These are phyloP conservation scores for Gordius sp. DNA, from an alignment of 2,888 invertebrate genomes.

Conservation along the genomic window DNA sequence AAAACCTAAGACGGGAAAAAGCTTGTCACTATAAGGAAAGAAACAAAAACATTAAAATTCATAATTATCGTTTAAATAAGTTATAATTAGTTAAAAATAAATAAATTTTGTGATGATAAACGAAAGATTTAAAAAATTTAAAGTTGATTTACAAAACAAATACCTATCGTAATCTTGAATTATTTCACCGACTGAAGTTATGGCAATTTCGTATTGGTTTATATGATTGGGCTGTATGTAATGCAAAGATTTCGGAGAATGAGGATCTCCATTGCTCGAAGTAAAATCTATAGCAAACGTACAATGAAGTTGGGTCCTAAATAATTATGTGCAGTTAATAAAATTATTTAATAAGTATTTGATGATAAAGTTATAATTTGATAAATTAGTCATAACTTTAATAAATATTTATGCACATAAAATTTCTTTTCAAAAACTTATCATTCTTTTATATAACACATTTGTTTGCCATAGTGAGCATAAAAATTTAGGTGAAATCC, in stretches of 20 bases:
- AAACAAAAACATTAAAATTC: not conserved
- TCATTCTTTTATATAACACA: too few species aligned
- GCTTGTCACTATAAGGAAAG: constrained; percentile 30
- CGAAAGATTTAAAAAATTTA: not conserved
- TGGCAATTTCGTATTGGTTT: constrained; percentile 33
- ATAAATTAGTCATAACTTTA: too few species aligned
- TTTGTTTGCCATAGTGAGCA: not conserved
- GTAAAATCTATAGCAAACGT: constrained; percentile 33
- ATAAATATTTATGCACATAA: too few species aligned
- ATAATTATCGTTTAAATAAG: not conserved
- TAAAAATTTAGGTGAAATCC: not conserved
- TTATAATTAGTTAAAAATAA: not conserved
- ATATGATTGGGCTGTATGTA: constrained; percentile 28
- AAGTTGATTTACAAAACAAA: constrained; percentile 14
- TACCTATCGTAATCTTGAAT: constrained; percentile 31
- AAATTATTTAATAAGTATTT: not conserved
- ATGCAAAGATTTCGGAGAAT: constrained; percentile 27
- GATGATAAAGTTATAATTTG: not conserved
- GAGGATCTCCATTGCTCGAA: constrained; percentile 30
- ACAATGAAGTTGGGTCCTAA: constrained; percentile 31
- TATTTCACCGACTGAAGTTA: constrained; percentile 30
- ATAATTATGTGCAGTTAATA: constrained; percentile 17
- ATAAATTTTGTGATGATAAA: not conserved
- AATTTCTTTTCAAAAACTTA: too few species aligned
- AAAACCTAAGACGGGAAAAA: constrained; percentile 35